Percentiles rank a stretch among this genome's conserved stretches.
Evolutionary conservation across 2,113 vertebrate species (phyloP).

Genomic region (Merops nubicus): DNA sequence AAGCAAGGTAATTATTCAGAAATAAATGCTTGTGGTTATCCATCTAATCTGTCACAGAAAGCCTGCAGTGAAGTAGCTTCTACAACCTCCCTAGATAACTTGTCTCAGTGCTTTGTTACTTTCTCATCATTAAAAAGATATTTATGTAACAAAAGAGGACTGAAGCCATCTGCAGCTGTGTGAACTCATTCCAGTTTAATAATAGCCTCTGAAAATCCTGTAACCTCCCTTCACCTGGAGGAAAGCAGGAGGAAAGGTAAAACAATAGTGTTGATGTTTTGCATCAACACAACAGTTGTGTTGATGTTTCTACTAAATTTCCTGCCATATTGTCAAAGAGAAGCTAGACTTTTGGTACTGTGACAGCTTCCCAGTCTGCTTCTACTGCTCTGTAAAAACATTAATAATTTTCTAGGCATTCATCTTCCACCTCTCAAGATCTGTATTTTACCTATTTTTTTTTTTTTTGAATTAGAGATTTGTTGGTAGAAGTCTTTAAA

Average conservation of each 20-base stretch:
- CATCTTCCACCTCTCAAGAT: background rate
- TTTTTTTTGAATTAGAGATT: no score
- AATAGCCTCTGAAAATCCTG: background rate
- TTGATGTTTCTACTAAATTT: conserved; percentile 5
- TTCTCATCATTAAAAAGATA: background rate
- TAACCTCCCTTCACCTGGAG: conserved; percentile 24
- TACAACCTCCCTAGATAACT: background rate
- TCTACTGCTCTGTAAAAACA: background rate
- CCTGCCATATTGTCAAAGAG: background rate
- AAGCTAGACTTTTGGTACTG: background rate
- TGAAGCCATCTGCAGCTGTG: conserved; percentile 1
- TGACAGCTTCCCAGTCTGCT: background rate
- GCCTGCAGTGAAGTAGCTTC: background rate
- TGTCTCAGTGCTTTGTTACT: background rate
- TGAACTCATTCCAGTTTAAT: conserved; percentile 21
- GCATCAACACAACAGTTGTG: background rate
- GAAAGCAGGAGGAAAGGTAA: conserved; percentile 22
- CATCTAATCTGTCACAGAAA: background rate
- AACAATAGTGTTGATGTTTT: conserved; percentile 32
- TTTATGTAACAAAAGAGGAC: background rate
- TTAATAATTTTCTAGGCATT: background rate
- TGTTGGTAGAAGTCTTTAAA: background rate
- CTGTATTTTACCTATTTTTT: no score
- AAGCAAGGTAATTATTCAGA: background rate
- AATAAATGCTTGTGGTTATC: background rate